Base-by-base conservation (phyloP, 2,888 invertebrate species). In the Timandra comae region DNA sequence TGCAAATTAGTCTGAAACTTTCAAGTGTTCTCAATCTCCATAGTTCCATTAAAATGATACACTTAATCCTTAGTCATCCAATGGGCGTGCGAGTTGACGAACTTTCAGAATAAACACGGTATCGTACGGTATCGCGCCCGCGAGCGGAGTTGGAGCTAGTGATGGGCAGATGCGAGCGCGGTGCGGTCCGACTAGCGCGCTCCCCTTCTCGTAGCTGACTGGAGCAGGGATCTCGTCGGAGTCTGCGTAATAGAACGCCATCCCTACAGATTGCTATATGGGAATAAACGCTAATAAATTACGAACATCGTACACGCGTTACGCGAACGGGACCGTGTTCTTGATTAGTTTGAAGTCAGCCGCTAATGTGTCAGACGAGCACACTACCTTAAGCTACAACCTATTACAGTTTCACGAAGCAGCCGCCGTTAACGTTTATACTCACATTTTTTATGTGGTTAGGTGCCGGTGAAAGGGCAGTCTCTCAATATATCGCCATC, bases 281-380 rank as follows among this genome's bases (percentile, higher is more conserved):
- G 74, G 84, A 80, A 84, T 85, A 81, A 84, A 76, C 68, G 77
- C 75, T 84, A 80, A 82, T 84, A 84, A 84, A 84, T 84, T 84
- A 84, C 77, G 70, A 71, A 78, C 78, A 74, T 71, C 67, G 76
- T 76, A 77, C 77, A 75, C 71, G 78, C 74, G 76, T 75, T 67
- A 73, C 67, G 70, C 72, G 68, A 72, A 72, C 66, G 63, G 65
- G 62, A 65, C 74, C 63, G 62, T 72, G 74, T 70, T 77, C 74
- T 73, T 82, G 80, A 85, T 84, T 81, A 80, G 84, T 80, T 81
- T 80, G 75, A 82, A 78, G 79, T 75, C 66, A 61, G 56, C 78
- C 79, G 78, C 72, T 78, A 74, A 77, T 72, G 74, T 66, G 72
- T 61, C 52, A 60, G 58, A 64, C 69, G 70, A 61, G 63, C 64